Base-by-base conservation (phyloP, 2,888 invertebrate species). In the Drosophila macrospina region DNA sequence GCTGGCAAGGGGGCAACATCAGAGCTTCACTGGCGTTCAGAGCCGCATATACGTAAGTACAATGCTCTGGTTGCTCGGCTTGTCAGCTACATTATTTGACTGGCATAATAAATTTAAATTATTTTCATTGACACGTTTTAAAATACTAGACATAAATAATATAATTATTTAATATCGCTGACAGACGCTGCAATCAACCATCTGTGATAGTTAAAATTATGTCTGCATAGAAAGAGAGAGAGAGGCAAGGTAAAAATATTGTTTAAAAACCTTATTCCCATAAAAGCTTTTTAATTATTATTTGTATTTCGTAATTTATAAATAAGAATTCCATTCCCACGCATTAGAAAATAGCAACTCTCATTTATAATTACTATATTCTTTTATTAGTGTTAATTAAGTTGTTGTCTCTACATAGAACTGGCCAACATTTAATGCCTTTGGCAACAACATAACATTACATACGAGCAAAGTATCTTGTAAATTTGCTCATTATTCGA, bases 61-160 rank as follows among this genome's bases (percentile, higher is more conserved):
- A n/a, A n/a, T n/a, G 63, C 54, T 36, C 47, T 45, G 47, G 30
- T 67, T 63, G 20, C 32, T 32, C n/a, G 28, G 34, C 47, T 51
- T 50, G 44, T 45, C 45, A 37, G 51, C 42, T 36, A 51, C 37
- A 36, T 60, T 60, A 42, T 61, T 70, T 36, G 57, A 57, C 48
- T 20, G 50, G 39, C 57, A 61, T 69, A 73, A 80, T 79, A 70
- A 68, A 77, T 77, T 77, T 47, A 62, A 70, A 79, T 74, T 66
- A 71, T 64, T 75, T 70, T 24, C 63, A 71, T 69, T 72, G 78
- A 51, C 76, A 76, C 59, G 32, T 10, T 41, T 20, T 20, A 24
- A 41, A 24, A n/a, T 11, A 5, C 11, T n/a, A 52, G 26, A 16
- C 5, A 42, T 42, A 55, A 64, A 64, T 64, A 54, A 6, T n/a